Conservation (phyloP, 2,888 invertebrate species). For the Abscondita cerata region DNA sequence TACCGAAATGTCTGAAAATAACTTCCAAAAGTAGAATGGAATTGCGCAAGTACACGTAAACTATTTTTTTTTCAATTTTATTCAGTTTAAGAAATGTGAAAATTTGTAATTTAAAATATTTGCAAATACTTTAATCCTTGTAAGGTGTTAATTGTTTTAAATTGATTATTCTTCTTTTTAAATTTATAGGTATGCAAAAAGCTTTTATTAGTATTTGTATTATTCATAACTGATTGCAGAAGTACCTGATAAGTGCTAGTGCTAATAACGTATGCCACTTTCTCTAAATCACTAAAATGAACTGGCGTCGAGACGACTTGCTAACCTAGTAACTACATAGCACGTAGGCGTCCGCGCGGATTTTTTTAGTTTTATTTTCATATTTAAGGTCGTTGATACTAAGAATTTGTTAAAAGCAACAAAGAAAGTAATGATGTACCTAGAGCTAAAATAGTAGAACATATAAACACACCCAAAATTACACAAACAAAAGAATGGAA, state of each 20-base stretch:
- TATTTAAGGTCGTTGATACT: constrained; percentile 21
- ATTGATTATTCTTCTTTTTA: too few relatives aligned
- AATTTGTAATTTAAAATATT: too few relatives aligned
- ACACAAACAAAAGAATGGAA: not conserved
- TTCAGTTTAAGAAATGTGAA: too few relatives aligned
- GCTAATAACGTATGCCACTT: constrained; percentile 36
- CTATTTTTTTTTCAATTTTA: too few relatives aligned
- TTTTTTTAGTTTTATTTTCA: constrained; percentile 23
- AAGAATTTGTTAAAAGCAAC: not conserved
- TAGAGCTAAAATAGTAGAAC: too few relatives aligned
- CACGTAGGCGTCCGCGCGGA: constrained; percentile 24
- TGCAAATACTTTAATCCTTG: too few relatives aligned
- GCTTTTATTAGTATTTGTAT: too few relatives aligned
- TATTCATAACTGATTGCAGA: not conserved
- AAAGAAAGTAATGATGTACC: too few relatives aligned
- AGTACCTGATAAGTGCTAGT: constrained; percentile 38
- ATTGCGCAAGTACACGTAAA: too few relatives aligned
- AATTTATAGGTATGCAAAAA: too few relatives aligned
- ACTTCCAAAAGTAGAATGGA: not conserved
- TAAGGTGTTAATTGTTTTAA: too few relatives aligned
- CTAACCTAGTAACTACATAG: constrained; percentile 22
- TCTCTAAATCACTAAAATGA: constrained; percentile 39
- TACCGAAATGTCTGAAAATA: constrained; percentile 6
- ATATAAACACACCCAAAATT: too few relatives aligned
- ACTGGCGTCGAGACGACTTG: constrained; percentile 37